Percentiles rank a stretch among this genome's conserved stretches.
Evolutionary conservation across 2,888 invertebrate species (phyloP).

Genomic region (Patella depressa): DNA sequence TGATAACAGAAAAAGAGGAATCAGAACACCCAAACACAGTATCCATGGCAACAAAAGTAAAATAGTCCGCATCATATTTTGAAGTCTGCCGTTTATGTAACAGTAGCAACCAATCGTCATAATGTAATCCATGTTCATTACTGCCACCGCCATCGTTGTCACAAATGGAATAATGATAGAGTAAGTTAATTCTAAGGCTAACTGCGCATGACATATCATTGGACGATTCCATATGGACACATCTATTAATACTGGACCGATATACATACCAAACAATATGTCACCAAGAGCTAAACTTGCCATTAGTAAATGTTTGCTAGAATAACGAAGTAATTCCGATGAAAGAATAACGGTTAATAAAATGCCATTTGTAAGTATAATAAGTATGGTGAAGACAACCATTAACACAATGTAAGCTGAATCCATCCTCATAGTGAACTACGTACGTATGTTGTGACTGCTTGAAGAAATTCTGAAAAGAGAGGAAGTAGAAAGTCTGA

Average conservation of each 20-base stretch:
- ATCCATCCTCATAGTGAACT: not conserved
- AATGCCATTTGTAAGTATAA: slow-evolving; percentile 3
- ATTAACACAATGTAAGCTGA: not conserved
- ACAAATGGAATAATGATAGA: not conserved
- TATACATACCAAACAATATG: not conserved
- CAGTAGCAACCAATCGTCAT: not conserved
- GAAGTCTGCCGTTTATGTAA: not conserved
- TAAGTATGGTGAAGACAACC: not conserved
- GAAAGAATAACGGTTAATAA: not conserved
- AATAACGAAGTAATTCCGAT: not conserved
- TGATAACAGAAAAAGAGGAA: not conserved
- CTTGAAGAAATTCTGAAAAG: too few relatives aligned
- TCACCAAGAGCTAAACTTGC: not conserved
- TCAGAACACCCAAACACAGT: not conserved
- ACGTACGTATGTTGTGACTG: too few relatives aligned
- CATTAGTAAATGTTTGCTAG: slow-evolving; percentile 1
- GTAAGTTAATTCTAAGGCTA: not conserved
- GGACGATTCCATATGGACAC: slow-evolving; percentile 1
- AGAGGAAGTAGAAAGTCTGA: too few relatives aligned
- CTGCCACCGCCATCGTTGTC: not conserved
- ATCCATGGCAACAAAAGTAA: slow-evolving; percentile 1
- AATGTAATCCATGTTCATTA: slow-evolving; percentile 2
- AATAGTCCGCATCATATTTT: not conserved
- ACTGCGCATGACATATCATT: slow-evolving; percentile 1
- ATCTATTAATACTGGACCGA: not conserved